A percentile compares a stretch with the other conserved stretches of the same genome.
Conservation (phyloP, 2,888 invertebrate species). For the Corbicula japonica region DNA sequence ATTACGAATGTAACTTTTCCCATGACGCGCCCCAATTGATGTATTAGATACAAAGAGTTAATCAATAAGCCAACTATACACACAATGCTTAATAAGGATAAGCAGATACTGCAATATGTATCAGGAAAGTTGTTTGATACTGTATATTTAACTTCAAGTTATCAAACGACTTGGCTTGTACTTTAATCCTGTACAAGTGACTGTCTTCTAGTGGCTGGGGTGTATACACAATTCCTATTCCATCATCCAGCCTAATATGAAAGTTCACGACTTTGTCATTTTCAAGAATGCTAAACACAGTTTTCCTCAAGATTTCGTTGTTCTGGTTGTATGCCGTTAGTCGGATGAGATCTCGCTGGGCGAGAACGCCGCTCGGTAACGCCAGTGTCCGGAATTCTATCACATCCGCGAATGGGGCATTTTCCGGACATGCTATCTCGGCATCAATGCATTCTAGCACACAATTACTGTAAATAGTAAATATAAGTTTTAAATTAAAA, state of each 20-base stretch:
- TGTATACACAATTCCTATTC: constrained; percentile 87
- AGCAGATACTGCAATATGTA: constrained; percentile 86
- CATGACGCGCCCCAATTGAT: too few relatives aligned
- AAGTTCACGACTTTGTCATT: constrained; percentile 86
- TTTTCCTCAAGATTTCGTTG: constrained; percentile 82
- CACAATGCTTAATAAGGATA: constrained; percentile 86
- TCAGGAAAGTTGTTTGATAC: constrained; percentile 85
- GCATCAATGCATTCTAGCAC: constrained; percentile 83
- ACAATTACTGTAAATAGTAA: constrained; percentile 83
- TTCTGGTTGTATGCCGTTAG: constrained; percentile 87
- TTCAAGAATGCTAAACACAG: constrained; percentile 85
- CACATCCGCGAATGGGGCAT: constrained; percentile 84
- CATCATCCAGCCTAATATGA: constrained; percentile 85
- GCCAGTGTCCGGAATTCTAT: constrained; percentile 86
- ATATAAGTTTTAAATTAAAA: too few relatives aligned
- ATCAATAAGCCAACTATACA: too few relatives aligned
- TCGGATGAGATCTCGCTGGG: constrained; percentile 86
- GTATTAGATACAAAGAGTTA: too few relatives aligned
- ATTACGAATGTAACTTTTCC: too few relatives aligned
- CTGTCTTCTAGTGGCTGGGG: constrained; percentile 84
- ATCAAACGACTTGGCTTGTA: constrained; percentile 87
- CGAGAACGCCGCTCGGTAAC: constrained; percentile 85
- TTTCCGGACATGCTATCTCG: constrained; percentile 83
- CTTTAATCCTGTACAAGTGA: constrained; percentile 86
- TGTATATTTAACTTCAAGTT: constrained; percentile 75